phyloP scores from a whole-genome alignment of 2,113 vertebrate species.

The Eretmochelys imbricata region DNA sequence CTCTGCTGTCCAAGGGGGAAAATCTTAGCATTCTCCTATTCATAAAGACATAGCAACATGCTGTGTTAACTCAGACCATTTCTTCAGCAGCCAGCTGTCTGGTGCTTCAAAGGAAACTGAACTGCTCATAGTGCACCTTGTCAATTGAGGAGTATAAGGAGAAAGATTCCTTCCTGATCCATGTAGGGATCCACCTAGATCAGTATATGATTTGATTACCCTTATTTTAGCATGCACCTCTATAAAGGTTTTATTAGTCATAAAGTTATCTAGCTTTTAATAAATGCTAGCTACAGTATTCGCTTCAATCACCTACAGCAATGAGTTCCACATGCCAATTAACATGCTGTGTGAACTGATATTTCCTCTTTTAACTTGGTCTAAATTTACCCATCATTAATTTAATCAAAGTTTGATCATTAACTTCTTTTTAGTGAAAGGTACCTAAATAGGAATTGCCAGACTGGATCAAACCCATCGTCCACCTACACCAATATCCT shows the following conservation, averaged over 20 bases:
- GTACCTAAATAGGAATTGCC: neutral
- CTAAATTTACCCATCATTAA: neutral
- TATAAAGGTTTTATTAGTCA: neutral
- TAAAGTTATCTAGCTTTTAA: constrained; percentile 1
- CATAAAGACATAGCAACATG: rapidly evolving
- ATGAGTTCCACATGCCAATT: neutral
- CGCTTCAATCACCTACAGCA: neutral
- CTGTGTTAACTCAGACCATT: neutral
- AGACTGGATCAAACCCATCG: neutral
- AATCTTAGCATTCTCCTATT: neutral
- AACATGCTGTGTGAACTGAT: neutral
- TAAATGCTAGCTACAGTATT: neutral
- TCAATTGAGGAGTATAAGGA: neutral
- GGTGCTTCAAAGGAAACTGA: neutral
- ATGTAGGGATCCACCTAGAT: neutral
- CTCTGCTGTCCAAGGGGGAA: neutral
- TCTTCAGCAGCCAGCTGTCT: neutral
- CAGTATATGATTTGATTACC: neutral
- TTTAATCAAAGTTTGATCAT: neutral
- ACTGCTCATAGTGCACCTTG: neutral
- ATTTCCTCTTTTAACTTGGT: neutral
- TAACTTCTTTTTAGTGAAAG: neutral
- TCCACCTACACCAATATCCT: neutral
- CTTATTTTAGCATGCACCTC: neutral
- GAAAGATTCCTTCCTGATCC: neutral